phyloP scores from a whole-genome alignment of 2,113 vertebrate genomes.

The Mastomys coucha region DNA sequence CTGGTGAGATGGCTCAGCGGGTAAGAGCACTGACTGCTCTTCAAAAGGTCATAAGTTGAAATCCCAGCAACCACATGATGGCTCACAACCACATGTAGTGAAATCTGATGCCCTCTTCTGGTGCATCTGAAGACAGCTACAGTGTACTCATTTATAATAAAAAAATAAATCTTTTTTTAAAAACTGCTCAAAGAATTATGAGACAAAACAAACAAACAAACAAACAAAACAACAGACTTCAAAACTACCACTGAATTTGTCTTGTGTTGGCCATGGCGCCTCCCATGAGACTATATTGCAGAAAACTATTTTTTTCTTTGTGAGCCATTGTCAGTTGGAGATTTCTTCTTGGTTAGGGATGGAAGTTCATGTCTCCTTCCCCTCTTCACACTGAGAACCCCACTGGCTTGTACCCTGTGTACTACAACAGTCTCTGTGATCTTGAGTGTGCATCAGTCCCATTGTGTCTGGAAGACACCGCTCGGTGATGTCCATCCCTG shows the following conservation, averaged over 20 bases:
- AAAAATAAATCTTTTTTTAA: no score
- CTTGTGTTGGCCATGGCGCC: background rate
- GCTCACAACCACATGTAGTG: no score
- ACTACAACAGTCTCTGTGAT: background rate
- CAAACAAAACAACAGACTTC: no score
- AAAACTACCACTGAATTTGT: background rate
- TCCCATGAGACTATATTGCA: background rate
- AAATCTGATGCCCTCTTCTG: no score
- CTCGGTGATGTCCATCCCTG: background rate
- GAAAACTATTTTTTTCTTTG: background rate
- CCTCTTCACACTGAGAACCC: background rate
- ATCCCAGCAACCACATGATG: no score
- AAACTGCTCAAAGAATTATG: background rate
- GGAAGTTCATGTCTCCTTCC: background rate
- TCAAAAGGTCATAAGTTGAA: no score
- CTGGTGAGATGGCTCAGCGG: no score
- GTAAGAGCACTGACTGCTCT: no score
- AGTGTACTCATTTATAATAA: no score
- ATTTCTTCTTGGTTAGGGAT: background rate
- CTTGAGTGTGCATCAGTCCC: background rate
- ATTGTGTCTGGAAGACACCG: background rate
- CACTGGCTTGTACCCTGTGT: background rate
- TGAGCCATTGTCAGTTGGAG: background rate
- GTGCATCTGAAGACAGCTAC: no score
- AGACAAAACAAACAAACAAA: background rate